Evolutionary conservation across 2,113 vertebrate genomes (phyloP).

Genomic region (Leucopternis melanops): DNA sequence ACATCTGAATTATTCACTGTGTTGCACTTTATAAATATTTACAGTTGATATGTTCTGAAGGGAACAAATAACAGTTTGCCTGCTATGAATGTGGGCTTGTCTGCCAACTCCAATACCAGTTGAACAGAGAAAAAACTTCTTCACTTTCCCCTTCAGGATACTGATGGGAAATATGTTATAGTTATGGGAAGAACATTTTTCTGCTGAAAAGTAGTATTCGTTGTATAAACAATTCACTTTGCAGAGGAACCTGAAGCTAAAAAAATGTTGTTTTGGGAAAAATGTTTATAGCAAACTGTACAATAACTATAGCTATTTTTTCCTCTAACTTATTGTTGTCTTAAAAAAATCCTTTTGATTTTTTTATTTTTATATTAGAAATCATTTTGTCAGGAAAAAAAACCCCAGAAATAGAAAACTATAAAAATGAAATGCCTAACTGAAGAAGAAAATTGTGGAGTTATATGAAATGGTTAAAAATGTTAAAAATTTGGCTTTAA

Average conservation of each 20-base stretch:
- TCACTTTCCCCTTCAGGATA: neutral
- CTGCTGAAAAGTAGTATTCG: neutral
- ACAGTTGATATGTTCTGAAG: neutral
- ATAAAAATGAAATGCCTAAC: neutral
- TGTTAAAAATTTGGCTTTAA: neutral
- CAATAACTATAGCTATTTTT: neutral
- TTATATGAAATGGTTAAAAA: neutral
- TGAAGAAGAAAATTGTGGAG: neutral
- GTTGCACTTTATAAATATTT: neutral
- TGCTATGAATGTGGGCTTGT: neutral
- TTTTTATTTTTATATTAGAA: neutral
- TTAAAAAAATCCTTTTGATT: neutral
- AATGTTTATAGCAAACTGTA: neutral
- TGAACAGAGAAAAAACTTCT: neutral
- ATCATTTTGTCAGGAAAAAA: neutral
- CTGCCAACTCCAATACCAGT: neutral
- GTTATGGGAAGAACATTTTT: neutral
- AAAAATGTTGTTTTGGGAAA: neutral
- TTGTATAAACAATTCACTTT: neutral
- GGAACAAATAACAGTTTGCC: neutral
- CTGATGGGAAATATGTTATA: neutral
- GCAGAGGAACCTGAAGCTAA: neutral
- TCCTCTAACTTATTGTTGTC: neutral
- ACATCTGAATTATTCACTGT: neutral
- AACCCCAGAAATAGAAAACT: neutral